Evolutionary conservation across 2,888 invertebrate species (phyloP), one percentile per base, ranked within the genome.

Genomic region (Emmelina monodactyla): DNA sequence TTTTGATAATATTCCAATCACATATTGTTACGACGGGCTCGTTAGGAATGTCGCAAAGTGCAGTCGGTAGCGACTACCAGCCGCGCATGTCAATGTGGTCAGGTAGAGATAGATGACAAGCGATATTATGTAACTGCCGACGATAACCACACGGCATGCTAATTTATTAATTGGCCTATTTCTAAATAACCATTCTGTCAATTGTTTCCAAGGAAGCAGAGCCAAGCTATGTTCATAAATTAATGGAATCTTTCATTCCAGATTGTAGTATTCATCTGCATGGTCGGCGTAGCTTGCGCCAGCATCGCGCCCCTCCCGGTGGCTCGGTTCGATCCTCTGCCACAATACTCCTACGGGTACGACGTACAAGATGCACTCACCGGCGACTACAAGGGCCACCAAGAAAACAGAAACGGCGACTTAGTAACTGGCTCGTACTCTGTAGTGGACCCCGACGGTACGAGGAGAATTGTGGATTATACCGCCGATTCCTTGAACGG

Each of bases 331-430:
- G 79, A 78, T 47, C 71, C 75, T 6, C 36, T 67, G 1, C 84
- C 84, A 1, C 83, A 83, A 47, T 84, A 84, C 59, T 78, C 82
- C 3, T 84, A 70, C 58, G 82, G 81, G 2, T 84, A 84, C 49
- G 82, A 83, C 48, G 82, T 84, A 1, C 81, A 83, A 45, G 84
- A 84, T 48, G 58, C 78, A 2, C 65, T 83, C 37, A 84, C 84
- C 15, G 84, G 84, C 14, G 84, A 84, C 64, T 79, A 73, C 59
- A 83, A 84, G 45, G 82, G 79, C 33, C 83, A 83, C 58, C 75
- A 78, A 39, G 84, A 84, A 49, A 64, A 75, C 13, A 70, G 84
- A 36, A 79, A 79, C 45, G 84, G 83, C 1, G 83, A 84, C 53
- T 55, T 82, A 2, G 83, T 83, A 35, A 81, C 82, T 16, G 84